A percentile compares a stretch with the other conserved stretches of the same genome.
Evolutionary conservation across 2,888 invertebrate species (phyloP).

Genomic region (Epistrophella euchroma): DNA sequence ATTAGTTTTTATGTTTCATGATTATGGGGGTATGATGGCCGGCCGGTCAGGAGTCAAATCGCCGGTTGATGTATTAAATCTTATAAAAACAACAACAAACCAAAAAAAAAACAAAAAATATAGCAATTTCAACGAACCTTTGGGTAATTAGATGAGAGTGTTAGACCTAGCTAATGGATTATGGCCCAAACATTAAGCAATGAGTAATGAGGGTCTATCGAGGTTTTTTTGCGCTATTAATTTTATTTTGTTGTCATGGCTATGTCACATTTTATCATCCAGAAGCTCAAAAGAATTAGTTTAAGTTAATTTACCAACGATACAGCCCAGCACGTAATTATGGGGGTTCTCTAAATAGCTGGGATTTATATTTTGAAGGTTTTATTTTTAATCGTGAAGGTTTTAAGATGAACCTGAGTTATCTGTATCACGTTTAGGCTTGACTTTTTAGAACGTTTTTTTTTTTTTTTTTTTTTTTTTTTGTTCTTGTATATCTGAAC

Average conservation of each 20-base stretch:
- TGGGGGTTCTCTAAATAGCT: background rate
- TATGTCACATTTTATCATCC: slow-evolving; percentile 23
- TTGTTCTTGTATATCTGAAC: no score
- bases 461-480: no score
- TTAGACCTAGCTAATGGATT: slow-evolving; percentile 52
- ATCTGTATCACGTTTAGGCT: background rate
- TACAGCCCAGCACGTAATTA: background rate
- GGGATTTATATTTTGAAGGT: background rate
- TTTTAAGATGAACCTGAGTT: background rate
- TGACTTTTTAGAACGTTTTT: background rate
- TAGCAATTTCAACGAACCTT: slow-evolving; percentile 28
- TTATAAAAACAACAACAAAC: background rate
- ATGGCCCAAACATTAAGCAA: slow-evolving; percentile 58
- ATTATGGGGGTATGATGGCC: slow-evolving; percentile 41
- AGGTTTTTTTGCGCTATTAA: background rate
- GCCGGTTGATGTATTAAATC: background rate
- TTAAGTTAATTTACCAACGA: slow-evolving; percentile 13
- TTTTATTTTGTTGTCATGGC: background rate
- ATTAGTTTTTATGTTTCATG: slow-evolving; percentile 57
- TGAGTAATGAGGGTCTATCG: slow-evolving; percentile 41
- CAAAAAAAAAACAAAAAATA: background rate
- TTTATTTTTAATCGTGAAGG: background rate
- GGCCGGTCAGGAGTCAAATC: slow-evolving; percentile 22
- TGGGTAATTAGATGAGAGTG: slow-evolving; percentile 56
- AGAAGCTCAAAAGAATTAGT: slow-evolving; percentile 12